Base-by-base conservation (phyloP, 1,140 invertebrate genomes). In the Drosophila pallidifrons region DNA sequence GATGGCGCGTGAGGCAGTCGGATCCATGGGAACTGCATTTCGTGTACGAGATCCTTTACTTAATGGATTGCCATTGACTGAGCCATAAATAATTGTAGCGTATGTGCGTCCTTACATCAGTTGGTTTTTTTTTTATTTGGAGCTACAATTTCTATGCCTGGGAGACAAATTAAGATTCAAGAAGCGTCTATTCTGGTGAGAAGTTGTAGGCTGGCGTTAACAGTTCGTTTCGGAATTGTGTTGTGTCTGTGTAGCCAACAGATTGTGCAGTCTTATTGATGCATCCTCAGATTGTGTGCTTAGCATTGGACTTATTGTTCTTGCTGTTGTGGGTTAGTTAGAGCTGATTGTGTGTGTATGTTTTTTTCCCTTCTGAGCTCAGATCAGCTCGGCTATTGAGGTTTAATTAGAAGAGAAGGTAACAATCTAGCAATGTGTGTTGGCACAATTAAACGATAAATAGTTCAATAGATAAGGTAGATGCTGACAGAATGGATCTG, bases 191-290 rank as follows among this genome's bases (percentile, higher is more conserved):
- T 46, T 41, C 72, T 72, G 79, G 83, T 63, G 82, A 82, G 83
- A 87, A 87, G 52, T 88, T 65, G 83, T 75, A 80, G 82, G 82
- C 80, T 87, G 82, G 82, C 79, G 80, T 87, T 82, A 88, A 88
- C 82, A 87, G 82, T 77, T 88, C 76, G 63, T 30, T 52, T 15
- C 52, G 41, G 15, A 52, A 72, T 78, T 57, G 35, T 38, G 35
- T 32, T 5, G 5, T 32, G 30, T 25, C 47, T 65, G 66, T 28
- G 45, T 46, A 45, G 38, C 63, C 5, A 61, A 25, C 32, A 52
- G 65, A 67, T 67, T 67, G 65, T n/a, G 51, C 41, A 20, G 57
- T 38, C 41, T 16, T 46, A 28, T 51, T 51, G 45, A 43, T 64
- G 45, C 52, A 28, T 41, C n/a, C 13, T 38, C 60, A 77, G 66